Conservation (phyloP, 2,113 vertebrate species). For the Carollia perspicillata region DNA sequence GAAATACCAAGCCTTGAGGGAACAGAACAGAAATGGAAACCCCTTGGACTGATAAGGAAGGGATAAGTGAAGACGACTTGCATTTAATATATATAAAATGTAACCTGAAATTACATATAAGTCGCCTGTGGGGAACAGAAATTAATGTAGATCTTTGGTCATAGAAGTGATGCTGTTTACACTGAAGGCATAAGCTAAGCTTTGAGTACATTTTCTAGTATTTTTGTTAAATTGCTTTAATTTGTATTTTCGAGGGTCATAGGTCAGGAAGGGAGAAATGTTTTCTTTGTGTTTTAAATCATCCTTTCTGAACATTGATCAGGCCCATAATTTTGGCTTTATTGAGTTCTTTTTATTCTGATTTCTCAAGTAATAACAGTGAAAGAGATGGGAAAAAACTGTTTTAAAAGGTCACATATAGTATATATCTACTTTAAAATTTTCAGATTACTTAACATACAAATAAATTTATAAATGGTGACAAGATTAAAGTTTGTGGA, state of each 20-base stretch:
- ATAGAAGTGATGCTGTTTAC: background rate
- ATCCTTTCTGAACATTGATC: background rate
- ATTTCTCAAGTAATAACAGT: background rate
- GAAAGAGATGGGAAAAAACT: background rate
- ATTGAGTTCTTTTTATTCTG: background rate
- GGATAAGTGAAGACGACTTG: background rate
- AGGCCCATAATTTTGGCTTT: background rate
- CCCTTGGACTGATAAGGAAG: background rate
- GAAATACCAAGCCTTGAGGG: background rate
- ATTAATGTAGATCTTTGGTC: background rate
- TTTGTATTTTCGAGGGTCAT: constrained; percentile 7
- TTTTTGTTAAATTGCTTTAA: constrained; percentile 1
- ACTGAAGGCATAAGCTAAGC: background rate
- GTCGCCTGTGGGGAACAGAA: background rate
- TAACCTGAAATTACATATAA: background rate
- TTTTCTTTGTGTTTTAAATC: background rate
- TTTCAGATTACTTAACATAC: background rate
- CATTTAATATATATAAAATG: constrained; percentile 2
- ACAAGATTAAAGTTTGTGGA: background rate
- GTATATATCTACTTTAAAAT: background rate
- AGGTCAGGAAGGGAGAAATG: background rate
- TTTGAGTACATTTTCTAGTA: background rate
- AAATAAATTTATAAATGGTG: background rate
- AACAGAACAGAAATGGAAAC: background rate
- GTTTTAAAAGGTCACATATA: background rate